Evolutionary conservation across 2,888 invertebrate genomes (phyloP).

Genomic region (Philaethria dido): DNA sequence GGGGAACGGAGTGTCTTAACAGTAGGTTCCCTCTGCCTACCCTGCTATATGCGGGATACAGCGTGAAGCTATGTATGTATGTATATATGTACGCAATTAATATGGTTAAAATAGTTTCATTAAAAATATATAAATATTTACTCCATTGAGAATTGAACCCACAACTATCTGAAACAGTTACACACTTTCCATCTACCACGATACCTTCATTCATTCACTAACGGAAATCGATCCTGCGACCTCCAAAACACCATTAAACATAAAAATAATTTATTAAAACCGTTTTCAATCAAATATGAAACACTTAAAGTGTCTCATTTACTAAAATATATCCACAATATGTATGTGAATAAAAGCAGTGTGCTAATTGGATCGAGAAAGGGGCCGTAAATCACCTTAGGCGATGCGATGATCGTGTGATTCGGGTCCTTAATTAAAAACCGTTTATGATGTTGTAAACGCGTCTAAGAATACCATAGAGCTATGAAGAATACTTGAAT

Average conservation of each 20-base stretch:
- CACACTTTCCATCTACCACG: not conserved
- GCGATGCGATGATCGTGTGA: constrained; percentile 66
- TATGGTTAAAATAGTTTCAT: no score
- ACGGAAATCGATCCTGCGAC: not conserved
- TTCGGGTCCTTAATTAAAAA: constrained; percentile 80
- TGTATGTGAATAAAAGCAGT: constrained; percentile 30
- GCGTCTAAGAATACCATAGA: constrained; percentile 65
- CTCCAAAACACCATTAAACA: not conserved
- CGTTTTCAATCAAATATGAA: constrained; percentile 7
- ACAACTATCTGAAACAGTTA: not conserved
- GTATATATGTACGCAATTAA: no score
- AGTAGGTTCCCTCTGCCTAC: no score
- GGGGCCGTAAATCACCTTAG: constrained; percentile 56
- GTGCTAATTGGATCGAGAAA: constrained; percentile 65
- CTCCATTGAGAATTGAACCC: not conserved
- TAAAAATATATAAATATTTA: no score
- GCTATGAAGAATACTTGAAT: constrained; percentile 45
- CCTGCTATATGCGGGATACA: no score
- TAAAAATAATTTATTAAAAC: not conserved
- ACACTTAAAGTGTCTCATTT: constrained; percentile 18
- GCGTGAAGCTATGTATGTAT: no score
- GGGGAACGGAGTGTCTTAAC: no score
- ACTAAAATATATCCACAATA: constrained; percentile 7
- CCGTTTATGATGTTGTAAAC: constrained; percentile 75
- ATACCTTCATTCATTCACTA: not conserved